These are phyloP conservation scores for Andricus curvator DNA, from an alignment of 2,888 invertebrate species.

Conservation along the genomic window DNA sequence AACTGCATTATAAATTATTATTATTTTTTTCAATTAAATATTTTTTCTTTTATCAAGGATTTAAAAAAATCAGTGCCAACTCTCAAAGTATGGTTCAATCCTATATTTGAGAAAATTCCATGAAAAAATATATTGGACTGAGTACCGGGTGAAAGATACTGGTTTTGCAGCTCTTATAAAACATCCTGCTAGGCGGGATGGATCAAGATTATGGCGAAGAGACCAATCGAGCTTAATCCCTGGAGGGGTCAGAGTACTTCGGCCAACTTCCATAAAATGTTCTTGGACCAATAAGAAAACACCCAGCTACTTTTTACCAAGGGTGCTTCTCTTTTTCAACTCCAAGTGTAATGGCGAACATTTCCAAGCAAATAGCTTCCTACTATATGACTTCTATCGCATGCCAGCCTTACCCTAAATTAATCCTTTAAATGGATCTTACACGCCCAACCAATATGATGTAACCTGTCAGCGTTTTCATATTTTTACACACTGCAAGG, in stretches of 20 bases:
- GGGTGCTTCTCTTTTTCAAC: constrained; percentile 10
- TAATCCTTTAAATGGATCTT: constrained; percentile 26
- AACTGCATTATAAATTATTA: no score
- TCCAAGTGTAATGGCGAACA: constrained; percentile 31
- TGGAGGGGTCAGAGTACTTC: constrained; percentile 13
- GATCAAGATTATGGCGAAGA: constrained; percentile 25
- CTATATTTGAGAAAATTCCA: neutral
- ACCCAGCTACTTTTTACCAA: constrained; percentile 1
- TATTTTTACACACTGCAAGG: no score
- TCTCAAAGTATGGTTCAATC: no score
- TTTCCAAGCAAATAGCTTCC: constrained; percentile 17
- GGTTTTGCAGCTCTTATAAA: constrained; percentile 3
- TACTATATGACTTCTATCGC: constrained; percentile 37
- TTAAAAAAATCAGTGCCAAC: no score
- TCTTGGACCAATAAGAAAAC: constrained; percentile 33
- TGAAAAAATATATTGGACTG: constrained; percentile 11
- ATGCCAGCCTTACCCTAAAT: constrained; percentile 31
- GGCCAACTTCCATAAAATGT: constrained; percentile 29
- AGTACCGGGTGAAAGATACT: neutral
- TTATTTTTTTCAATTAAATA: no score
- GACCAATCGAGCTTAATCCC: constrained; percentile 16
- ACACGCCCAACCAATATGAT: neutral
- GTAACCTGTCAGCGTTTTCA: neutral
- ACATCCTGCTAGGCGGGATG: constrained; percentile 8
- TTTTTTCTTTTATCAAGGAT: no score